Base-by-base conservation (phyloP, 1,140 invertebrate genomes). In the Bursaphelenchus mucronatus region DNA sequence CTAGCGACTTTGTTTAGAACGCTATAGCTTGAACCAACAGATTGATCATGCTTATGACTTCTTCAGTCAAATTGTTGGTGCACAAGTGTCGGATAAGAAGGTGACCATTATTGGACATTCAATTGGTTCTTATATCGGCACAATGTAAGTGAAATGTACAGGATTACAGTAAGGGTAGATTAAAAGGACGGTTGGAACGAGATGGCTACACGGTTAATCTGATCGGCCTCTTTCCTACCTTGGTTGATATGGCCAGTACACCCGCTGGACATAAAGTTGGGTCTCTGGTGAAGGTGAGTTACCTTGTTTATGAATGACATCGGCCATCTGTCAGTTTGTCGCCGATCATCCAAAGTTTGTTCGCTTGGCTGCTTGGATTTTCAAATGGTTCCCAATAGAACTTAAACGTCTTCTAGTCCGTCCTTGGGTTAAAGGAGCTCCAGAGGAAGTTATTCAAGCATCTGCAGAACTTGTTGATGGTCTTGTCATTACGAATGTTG, bases 191-290 rank as follows among this genome's bases (percentile, higher is more conserved):
- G 15, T 39, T 59, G 57, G 57, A 59, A 50, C 13, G 19, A 30
- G 57, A 59, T 45, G 57, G 57, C 41, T 50, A 44, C 11, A 3
- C 11, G 1, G 40, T 59, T 17, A 17, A 46, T 39, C 45, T 59
- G 17, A 59, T 59, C 40, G 57, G 57, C 7, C 40, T 59, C 11
- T 59, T 59, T 50, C 57, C 57, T n/a, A 59, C 57, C 21, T 17
- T 59, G 13, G 41, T 17, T 11, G 21, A 50, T 11, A 59, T 59
- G 57, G 57, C 57, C 40, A 44, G 52, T n/a, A 50, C 57, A 44
- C 57, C 57, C 40, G 54, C 57, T 44, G 57, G 57, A 5, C 11
- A n/a, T 11, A 39, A 39, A 59, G 47, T 59, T 13, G 10, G 57
- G 40, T 19, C 41, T n/a, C 45, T 44, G 13, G 41, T 59, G 11